These are phyloP conservation scores for Eupithecia vulgata DNA, from an alignment of 2,888 invertebrate genomes.

Conservation along the genomic window DNA sequence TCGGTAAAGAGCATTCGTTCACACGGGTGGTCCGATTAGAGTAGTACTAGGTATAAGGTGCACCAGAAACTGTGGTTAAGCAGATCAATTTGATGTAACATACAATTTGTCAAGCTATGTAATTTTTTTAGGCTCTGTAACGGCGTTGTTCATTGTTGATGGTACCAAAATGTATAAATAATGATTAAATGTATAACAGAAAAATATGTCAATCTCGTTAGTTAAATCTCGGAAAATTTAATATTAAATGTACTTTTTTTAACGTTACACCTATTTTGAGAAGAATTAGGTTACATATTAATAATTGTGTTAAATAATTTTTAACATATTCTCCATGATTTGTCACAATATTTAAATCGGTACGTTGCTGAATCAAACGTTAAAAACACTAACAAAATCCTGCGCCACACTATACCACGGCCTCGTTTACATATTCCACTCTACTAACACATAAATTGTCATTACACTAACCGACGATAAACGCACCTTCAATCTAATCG, in stretches of 20 bases:
- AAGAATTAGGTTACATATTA: neutral
- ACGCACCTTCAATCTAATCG: slow-evolving; percentile 66
- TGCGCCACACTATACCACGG: slow-evolving; percentile 20
- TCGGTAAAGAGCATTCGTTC: slow-evolving; percentile 49
- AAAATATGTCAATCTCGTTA: neutral
- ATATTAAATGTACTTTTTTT: neutral
- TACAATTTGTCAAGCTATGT: neutral
- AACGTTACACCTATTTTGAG: neutral
- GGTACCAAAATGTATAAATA: neutral
- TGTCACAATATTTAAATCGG: neutral
- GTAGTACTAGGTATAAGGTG: slow-evolving; percentile 5
- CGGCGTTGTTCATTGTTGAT: neutral
- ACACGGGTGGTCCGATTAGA: slow-evolving; percentile 75
- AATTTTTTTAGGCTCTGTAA: neutral
- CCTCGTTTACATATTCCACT: slow-evolving; percentile 77
- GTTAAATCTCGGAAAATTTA: neutral
- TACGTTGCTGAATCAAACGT: neutral
- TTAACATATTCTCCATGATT: neutral
- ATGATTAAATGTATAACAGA: neutral
- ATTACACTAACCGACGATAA: slow-evolving; percentile 78
- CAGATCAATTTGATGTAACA: neutral
- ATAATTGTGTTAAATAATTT: neutral
- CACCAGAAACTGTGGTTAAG: neutral
- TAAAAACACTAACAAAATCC: neutral
- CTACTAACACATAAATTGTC: slow-evolving; percentile 77